phyloP scores from a whole-genome alignment of 2,888 invertebrate species.

The Euzophera pinguis region DNA sequence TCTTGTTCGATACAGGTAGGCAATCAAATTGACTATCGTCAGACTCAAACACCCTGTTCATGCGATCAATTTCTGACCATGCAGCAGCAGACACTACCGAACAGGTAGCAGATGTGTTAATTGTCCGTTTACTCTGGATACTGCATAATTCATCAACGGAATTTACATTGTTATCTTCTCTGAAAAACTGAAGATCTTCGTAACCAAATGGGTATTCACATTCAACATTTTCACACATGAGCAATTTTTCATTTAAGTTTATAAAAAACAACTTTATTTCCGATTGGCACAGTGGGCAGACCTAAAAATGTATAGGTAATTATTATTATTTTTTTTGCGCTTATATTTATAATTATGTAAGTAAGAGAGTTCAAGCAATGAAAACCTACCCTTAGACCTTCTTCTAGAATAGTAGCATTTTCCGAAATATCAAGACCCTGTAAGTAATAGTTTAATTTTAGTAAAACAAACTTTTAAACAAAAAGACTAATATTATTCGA shows the following conservation, averaged over 20 bases:
- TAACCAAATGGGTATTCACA: slow-evolving; percentile 60
- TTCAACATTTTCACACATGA: slow-evolving; percentile 53
- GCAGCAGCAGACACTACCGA: slow-evolving; percentile 36
- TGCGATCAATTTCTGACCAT: slow-evolving; percentile 42
- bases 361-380: not conserved
- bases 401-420: slow-evolving; percentile 19
- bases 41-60: slow-evolving; percentile 32
- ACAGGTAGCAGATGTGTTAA: slow-evolving; percentile 19
- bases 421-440: slow-evolving; percentile 13
- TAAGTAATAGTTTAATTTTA: not conserved
- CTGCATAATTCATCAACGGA: slow-evolving; percentile 28
- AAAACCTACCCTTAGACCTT: slow-evolving; percentile 16
- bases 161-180: slow-evolving; percentile 31
- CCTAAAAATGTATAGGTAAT: slow-evolving; percentile 33
- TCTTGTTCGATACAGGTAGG: slow-evolving; percentile 13
- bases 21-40: slow-evolving; percentile 29
- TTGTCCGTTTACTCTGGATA: slow-evolving; percentile 17
- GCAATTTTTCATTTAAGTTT: slow-evolving; percentile 47
- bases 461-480: too few species aligned
- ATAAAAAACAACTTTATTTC: slow-evolving; percentile 43
- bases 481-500: too few species aligned
- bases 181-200: slow-evolving; percentile 41
- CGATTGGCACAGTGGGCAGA: slow-evolving; percentile 52
- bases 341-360: not conserved
- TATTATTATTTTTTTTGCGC: not conserved